These are phyloP conservation scores for Limnodromus scolopaceus DNA, from an alignment of 2,797 vertebrate species.

Conservation along the genomic window DNA sequence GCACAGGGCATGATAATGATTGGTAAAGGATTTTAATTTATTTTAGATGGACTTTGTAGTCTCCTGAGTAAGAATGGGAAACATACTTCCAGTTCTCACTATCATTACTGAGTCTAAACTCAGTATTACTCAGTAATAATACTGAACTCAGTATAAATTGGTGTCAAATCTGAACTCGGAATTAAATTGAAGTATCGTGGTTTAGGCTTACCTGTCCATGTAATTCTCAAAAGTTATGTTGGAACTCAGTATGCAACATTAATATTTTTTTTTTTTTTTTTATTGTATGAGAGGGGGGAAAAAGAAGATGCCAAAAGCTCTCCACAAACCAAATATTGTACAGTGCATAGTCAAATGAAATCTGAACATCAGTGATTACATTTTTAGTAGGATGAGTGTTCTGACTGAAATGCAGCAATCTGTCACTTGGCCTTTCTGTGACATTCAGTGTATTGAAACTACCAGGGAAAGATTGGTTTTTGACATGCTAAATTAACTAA, in stretches of 20 bases:
- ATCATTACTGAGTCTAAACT: accelerated
- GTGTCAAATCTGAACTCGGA: not conserved
- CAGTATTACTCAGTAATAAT: not conserved
- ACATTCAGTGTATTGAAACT: conserved; percentile 83
- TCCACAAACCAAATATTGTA: conserved; percentile 64
- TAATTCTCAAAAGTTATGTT: not conserved
- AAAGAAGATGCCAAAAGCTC: conserved; percentile 28
- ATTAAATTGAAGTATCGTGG: not conserved
- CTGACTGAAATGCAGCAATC: conserved; percentile 80
- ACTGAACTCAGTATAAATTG: not conserved
- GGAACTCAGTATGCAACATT: not conserved
- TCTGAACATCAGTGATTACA: conserved; percentile 67
- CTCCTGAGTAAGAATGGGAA: not conserved
- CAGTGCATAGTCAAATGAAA: conserved; percentile 39
- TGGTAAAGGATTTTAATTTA: not conserved
- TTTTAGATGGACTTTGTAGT: not conserved
- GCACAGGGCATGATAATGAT: not conserved
- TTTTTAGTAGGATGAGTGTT: conserved; percentile 74
- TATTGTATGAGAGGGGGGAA: not conserved
- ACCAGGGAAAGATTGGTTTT: conserved; percentile 77
- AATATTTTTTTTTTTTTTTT: not conserved
- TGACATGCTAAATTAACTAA: conserved; percentile 77
- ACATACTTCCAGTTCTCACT: not conserved
- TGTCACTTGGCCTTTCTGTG: conserved; percentile 83
- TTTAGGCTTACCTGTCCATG: not conserved